phyloP scores from a whole-genome alignment of 2,797 vertebrate species.

The Menidia menidia region DNA sequence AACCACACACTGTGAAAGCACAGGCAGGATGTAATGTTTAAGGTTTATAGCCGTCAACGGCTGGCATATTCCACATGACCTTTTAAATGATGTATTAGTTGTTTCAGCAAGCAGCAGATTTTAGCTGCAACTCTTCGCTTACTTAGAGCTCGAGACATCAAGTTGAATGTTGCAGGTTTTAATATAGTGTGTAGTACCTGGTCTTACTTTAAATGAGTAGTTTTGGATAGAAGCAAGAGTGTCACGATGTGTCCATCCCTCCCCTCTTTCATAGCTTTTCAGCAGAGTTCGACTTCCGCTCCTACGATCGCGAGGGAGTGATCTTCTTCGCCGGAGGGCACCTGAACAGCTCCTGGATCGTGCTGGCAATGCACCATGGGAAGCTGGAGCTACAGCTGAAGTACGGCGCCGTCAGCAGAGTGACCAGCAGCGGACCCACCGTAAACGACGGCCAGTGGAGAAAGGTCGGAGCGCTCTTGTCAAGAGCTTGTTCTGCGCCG shows the following conservation, averaged over 20 bases:
- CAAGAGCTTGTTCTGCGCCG: background rate
- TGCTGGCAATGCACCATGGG: conserved; percentile 90
- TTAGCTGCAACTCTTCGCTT: background rate
- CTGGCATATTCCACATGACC: too few species aligned
- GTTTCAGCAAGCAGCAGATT: too few species aligned
- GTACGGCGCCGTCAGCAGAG: conserved; percentile 87
- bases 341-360: conserved; percentile 92
- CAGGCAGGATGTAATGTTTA: too few species aligned
- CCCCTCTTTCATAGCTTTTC: conserved; percentile 84
- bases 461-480: conserved; percentile 80
- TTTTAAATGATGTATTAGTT: too few species aligned
- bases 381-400: conserved; percentile 94
- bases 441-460: conserved; percentile 96
- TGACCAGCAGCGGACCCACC: conserved; percentile 91
- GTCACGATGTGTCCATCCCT: background rate
- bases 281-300: conserved; percentile 97
- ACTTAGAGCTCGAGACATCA: background rate
- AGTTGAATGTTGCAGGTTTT: background rate
- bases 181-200: background rate
- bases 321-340: conserved; percentile 97
- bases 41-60: too few species aligned
- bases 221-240: too few species aligned
- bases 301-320: conserved; percentile 93
- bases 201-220: background rate
- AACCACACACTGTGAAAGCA: too few species aligned